Conservation (phyloP, 2,113 vertebrate genomes). For the Centropus unirufus region DNA sequence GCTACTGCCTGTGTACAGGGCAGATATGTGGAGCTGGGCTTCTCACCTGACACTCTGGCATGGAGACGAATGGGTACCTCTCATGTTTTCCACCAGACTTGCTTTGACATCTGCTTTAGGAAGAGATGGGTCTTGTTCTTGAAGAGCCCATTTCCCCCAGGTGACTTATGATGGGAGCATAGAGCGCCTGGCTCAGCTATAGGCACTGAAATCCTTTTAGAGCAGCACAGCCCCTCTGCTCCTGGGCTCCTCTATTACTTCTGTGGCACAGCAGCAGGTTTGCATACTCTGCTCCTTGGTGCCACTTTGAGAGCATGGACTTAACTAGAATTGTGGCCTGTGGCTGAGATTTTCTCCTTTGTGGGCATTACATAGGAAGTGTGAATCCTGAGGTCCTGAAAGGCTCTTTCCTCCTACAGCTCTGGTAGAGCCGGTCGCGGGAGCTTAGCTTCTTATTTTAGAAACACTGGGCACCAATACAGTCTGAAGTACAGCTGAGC, state of each 20-base stretch:
- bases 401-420: background rate
- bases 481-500: background rate
- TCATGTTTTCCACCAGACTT: background rate
- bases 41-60: background rate
- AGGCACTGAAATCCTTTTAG: background rate
- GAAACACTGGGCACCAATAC: background rate
- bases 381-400: background rate
- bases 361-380: background rate
- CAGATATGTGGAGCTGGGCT: background rate
- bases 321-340: background rate
- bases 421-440: background rate
- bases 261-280: background rate
- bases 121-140: background rate
- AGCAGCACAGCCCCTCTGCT: background rate
- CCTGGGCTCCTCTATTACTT: background rate
- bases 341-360: background rate
- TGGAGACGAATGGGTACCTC: background rate
- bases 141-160: background rate
- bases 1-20: background rate
- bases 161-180: accelerated
- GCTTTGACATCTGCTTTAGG: background rate
- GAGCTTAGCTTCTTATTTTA: background rate
- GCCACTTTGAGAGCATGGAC: background rate
- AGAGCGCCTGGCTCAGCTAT: background rate
- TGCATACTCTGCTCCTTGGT: background rate